phyloP scores from a whole-genome alignment of 1,140 invertebrate genomes.

The Aphaenogaster rudis region DNA sequence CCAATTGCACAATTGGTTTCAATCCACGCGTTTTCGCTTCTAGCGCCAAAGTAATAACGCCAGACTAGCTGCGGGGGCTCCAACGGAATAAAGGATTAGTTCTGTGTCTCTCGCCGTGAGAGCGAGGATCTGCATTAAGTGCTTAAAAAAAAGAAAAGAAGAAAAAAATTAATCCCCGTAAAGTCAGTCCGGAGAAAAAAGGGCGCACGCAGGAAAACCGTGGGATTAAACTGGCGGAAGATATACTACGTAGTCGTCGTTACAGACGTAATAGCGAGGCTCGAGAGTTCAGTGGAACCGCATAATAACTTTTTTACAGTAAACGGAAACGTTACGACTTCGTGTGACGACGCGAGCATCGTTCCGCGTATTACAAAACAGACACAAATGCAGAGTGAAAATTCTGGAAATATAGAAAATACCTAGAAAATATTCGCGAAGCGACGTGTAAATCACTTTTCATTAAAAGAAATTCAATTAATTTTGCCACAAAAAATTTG shows the following conservation, averaged over 20 bases:
- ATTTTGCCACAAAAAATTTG: background rate
- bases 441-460: background rate
- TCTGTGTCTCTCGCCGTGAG: slow-evolving; percentile 22
- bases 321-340: slow-evolving; percentile 43
- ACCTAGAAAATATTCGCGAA: background rate
- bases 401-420: background rate
- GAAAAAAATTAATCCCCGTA: slow-evolving; percentile 60
- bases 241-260: slow-evolving; percentile 69
- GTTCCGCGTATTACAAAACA: background rate
- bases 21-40: slow-evolving; percentile 31
- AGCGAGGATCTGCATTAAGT: slow-evolving; percentile 59
- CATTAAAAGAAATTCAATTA: background rate
- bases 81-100: slow-evolving; percentile 57
- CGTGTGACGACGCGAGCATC: slow-evolving; percentile 24
- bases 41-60: slow-evolving; percentile 43
- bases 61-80: slow-evolving; percentile 10
- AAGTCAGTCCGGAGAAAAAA: slow-evolving; percentile 62
- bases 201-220: slow-evolving; percentile 64
- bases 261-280: slow-evolving; percentile 68
- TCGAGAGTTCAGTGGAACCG: slow-evolving; percentile 39
- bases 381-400: background rate
- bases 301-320: slow-evolving; percentile 58
- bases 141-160: slow-evolving; percentile 4
- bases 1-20: slow-evolving; percentile 52
- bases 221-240: slow-evolving; percentile 72